These are phyloP conservation scores for Drosophila kanapiae DNA, from an alignment of 1,140 invertebrate genomes.

Conservation along the genomic window DNA sequence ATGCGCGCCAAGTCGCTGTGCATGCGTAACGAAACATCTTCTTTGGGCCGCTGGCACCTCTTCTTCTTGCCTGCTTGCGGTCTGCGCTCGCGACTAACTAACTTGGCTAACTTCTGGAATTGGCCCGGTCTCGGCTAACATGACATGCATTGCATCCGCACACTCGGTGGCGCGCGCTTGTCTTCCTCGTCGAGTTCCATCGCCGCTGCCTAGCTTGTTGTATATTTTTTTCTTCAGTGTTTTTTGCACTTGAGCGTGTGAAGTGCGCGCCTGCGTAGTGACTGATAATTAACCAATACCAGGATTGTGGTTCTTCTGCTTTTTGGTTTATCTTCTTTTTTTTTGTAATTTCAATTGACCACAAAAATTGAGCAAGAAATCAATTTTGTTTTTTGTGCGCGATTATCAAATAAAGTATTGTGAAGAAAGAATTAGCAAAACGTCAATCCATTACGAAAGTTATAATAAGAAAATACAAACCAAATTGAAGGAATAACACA, in stretches of 20 bases:
- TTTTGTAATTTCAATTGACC: constrained; percentile 36
- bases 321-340: constrained; percentile 10
- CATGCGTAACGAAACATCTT: constrained; percentile 36
- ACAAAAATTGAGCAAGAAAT: constrained; percentile 31
- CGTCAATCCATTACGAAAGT: not conserved
- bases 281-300: constrained; percentile 49
- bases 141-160: constrained; percentile 71
- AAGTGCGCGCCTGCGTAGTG: constrained; percentile 58
- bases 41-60: constrained; percentile 7
- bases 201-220: constrained; percentile 16
- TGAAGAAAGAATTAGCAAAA: not conserved
- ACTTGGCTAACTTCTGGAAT: constrained; percentile 64
- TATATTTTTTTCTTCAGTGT: constrained; percentile 8
- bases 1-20: constrained; percentile 16
- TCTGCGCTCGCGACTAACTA: constrained; percentile 53
- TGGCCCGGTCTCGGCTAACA: constrained; percentile 35
- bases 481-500: not conserved
- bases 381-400: constrained; percentile 8
- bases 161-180: constrained; percentile 75
- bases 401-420: not conserved
- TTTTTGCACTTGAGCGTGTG: constrained; percentile 51
- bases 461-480: not conserved
- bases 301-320: constrained; percentile 62
- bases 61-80: constrained; percentile 39
- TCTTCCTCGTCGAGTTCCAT: constrained; percentile 41